Conservation (phyloP, 2,797 vertebrate species). For the Thamnophis elegans region DNA sequence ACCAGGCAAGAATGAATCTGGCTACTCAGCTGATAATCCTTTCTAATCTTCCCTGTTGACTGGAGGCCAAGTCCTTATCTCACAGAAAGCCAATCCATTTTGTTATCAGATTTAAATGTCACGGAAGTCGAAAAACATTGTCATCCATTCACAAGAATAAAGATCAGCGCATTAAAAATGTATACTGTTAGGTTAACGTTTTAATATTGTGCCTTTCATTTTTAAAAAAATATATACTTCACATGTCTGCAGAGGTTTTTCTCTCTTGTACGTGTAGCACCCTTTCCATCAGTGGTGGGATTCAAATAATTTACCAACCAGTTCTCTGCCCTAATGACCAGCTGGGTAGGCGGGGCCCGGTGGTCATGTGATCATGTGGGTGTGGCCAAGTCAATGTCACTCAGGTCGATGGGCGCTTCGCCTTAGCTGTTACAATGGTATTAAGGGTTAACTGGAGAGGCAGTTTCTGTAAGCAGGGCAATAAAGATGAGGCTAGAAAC, state of each 20-base stretch:
- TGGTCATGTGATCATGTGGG: no score
- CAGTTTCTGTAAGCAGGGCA: no score
- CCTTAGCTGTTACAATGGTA: no score
- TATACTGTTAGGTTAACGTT: not conserved
- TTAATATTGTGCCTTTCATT: not conserved
- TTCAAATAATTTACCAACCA: no score
- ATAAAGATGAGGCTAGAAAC: no score
- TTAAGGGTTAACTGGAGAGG: no score
- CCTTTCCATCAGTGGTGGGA: no score
- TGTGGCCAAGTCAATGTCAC: no score
- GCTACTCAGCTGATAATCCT: not conserved
- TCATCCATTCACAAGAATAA: not conserved
- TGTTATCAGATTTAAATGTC: not conserved
- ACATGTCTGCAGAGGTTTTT: not conserved
- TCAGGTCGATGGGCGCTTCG: no score
- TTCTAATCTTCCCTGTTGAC: not conserved
- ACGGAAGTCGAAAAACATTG: not conserved
- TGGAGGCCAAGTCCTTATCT: not conserved
- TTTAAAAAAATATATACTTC: not conserved
- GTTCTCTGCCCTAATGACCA: no score
- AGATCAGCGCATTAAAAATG: not conserved
- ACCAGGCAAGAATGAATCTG: not conserved
- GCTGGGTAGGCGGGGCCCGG: no score
- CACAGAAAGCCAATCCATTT: not conserved
- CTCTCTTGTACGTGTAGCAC: not conserved